phyloP scores from a whole-genome alignment of 2,888 invertebrate species.

The Brachyptera putata region DNA sequence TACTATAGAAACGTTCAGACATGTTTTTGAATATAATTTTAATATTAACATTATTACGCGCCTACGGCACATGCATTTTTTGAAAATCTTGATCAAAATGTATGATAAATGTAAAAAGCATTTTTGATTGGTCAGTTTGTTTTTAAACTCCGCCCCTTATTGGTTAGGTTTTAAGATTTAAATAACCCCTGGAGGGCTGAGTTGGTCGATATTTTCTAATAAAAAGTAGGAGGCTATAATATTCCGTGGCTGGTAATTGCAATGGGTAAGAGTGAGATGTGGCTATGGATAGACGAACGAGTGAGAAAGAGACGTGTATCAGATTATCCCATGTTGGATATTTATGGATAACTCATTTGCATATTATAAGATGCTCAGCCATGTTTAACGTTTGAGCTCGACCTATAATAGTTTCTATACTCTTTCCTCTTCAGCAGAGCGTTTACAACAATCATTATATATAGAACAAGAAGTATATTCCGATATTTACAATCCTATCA shows the following conservation, averaged over 20 bases:
- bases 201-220: constrained; percentile 20
- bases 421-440: too few species aligned
- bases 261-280: constrained; percentile 16
- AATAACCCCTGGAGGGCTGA: constrained; percentile 14
- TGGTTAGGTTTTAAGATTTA: constrained; percentile 17
- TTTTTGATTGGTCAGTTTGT: constrained; percentile 16
- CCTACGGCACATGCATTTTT: constrained; percentile 11
- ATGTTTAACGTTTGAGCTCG: constrained; percentile 18
- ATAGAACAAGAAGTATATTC: too few species aligned
- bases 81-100: constrained; percentile 14
- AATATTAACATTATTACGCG: constrained; percentile 13
- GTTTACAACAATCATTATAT: too few species aligned
- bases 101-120: constrained; percentile 14
- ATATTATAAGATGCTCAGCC: constrained; percentile 16
- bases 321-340: constrained; percentile 14
- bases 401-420: too few species aligned
- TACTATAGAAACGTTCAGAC: neutral
- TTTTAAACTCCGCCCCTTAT: constrained; percentile 19
- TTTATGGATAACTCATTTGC: constrained; percentile 21
- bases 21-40: constrained; percentile 19
- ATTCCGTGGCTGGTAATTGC: constrained; percentile 11
- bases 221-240: constrained; percentile 20
- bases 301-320: constrained; percentile 10
- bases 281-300: neutral
- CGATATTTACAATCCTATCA: too few species aligned